Conservation (phyloP, 2,888 invertebrate genomes). For the Scaptomyza reducta region DNA sequence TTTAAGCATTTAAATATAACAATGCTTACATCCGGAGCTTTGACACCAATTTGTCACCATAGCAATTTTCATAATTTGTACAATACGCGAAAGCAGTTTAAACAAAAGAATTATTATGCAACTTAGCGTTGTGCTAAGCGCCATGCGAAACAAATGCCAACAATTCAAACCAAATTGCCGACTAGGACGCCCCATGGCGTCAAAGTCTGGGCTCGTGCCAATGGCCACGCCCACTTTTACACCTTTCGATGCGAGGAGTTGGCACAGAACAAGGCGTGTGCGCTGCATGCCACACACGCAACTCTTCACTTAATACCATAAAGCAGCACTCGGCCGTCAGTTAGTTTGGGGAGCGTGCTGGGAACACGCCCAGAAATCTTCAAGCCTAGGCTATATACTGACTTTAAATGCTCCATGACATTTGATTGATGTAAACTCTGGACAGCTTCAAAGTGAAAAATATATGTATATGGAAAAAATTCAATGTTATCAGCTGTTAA, state of each 20-base stretch:
- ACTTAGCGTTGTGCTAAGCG: constrained; percentile 53
- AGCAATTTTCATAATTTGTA: constrained; percentile 67
- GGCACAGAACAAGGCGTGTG: constrained; percentile 58
- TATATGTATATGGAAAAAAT: background rate
- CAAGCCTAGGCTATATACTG: constrained; percentile 44
- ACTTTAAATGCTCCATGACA: constrained; percentile 71
- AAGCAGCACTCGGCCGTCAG: constrained; percentile 19
- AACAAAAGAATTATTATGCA: constrained; percentile 69
- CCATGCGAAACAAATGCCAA: constrained; percentile 72
- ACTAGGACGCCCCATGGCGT: constrained; percentile 63
- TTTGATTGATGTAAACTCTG: constrained; percentile 73
- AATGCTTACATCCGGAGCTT: constrained; percentile 18
- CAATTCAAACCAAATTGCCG: constrained; percentile 75
- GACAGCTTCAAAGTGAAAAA: constrained; percentile 69
- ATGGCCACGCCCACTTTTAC: constrained; percentile 70
- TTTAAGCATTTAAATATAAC: constrained; percentile 16
- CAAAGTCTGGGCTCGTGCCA: constrained; percentile 56
- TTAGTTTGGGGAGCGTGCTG: constrained; percentile 20
- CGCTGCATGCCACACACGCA: constrained; percentile 63
- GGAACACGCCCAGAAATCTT: constrained; percentile 56
- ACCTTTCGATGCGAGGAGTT: constrained; percentile 59
- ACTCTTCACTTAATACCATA: constrained; percentile 66
- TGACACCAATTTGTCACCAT: constrained; percentile 40
- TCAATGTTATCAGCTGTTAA: constrained; percentile 62
- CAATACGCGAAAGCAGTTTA: constrained; percentile 59